A percentile compares a stretch with the other conserved stretches of the same genome.
phyloP scores from a whole-genome alignment of 1,140 invertebrate species.

The Calliopsis andreniformis region DNA sequence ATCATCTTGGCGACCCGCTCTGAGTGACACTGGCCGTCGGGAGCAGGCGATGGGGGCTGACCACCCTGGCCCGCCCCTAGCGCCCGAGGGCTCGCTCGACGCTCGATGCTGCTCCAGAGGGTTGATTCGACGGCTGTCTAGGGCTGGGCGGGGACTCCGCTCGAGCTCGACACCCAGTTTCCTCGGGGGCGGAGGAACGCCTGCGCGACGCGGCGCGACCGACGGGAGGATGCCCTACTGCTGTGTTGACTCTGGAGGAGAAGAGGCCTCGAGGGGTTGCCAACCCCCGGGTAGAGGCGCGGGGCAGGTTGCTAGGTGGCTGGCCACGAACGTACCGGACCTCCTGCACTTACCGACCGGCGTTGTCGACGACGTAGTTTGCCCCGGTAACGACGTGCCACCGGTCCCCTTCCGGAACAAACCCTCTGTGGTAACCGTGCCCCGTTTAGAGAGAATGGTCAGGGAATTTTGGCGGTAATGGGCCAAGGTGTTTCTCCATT shows the following conservation, averaged over 20 bases:
- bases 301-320: conserved; percentile 50
- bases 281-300: neutral
- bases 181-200: conserved; percentile 56
- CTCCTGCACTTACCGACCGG: conserved; percentile 66
- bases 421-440: conserved; percentile 63
- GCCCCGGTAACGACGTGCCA: conserved; percentile 69
- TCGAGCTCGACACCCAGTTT: too few relatives aligned
- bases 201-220: conserved; percentile 32
- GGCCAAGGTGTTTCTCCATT: conserved; percentile 50
- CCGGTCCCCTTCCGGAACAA: conserved; percentile 67
- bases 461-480: conserved; percentile 51
- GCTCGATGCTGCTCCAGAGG: neutral
- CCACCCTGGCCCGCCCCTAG: conserved; percentile 23
- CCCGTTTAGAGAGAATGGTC: conserved; percentile 53
- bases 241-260: too few relatives aligned
- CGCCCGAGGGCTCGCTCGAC: neutral
- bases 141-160: conserved; percentile 42
- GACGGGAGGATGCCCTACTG: neutral
- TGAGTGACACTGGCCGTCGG: conserved; percentile 58
- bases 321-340: conserved; percentile 60
- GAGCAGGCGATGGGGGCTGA: conserved; percentile 21
- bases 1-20: conserved; percentile 66
- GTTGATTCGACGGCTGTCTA: conserved; percentile 32
- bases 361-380: conserved; percentile 66
- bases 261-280: neutral